A percentile compares a stretch with the other conserved stretches of the same genome.
These are phyloP conservation scores for Plutomurus gul DNA, from an alignment of 1,140 invertebrate genomes.

Conservation along the genomic window DNA sequence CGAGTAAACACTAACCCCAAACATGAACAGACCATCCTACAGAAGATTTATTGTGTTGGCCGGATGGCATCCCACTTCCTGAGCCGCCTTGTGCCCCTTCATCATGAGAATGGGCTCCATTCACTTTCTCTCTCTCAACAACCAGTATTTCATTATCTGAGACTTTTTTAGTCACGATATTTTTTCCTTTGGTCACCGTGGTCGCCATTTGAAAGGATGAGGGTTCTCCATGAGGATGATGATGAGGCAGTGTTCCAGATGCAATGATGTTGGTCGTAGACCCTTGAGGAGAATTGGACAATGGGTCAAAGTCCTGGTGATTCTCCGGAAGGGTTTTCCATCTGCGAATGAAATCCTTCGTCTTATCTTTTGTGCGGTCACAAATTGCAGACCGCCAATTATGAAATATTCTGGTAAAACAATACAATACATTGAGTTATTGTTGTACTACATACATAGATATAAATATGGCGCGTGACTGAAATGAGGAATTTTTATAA, in stretches of 20 bases:
- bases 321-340: constrained; percentile 54
- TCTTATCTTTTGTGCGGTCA: constrained; percentile 52
- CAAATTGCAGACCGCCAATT: constrained; percentile 54
- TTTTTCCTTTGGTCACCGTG: not conserved
- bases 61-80: not conserved
- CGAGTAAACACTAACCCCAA: constrained; percentile 48
- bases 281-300: not conserved
- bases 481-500: too few species aligned
- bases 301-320: constrained; percentile 49
- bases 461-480: too few species aligned
- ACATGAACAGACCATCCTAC: constrained; percentile 53
- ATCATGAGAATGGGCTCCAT: constrained; percentile 28
- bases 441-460: too few species aligned
- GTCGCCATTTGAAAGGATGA: not conserved
- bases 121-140: not conserved
- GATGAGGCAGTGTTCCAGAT: not conserved
- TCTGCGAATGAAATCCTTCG: constrained; percentile 50
- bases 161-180: not conserved
- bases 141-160: constrained; percentile 10
- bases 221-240: constrained; percentile 7
- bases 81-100: not conserved
- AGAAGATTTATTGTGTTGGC: constrained; percentile 43
- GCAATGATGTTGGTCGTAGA: not conserved
- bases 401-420: too few species aligned
- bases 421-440: too few species aligned